These are phyloP conservation scores for Girardia tigrina DNA, from an alignment of 2,888 invertebrate genomes.

Conservation along the genomic window DNA sequence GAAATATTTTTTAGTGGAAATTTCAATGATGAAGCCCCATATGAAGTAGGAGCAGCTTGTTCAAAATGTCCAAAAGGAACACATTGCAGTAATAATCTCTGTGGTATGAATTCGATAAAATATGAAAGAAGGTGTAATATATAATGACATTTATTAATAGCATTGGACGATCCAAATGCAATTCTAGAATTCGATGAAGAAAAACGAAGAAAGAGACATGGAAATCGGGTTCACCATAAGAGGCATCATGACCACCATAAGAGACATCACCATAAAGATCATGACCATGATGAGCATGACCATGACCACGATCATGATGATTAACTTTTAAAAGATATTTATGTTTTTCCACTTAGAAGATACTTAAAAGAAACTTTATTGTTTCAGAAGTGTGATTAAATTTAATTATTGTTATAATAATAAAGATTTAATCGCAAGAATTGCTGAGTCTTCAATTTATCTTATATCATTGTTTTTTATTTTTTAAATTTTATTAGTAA, in stretches of 20 bases:
- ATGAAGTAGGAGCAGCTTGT: slow-evolving; percentile 3
- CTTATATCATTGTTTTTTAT: too few relatives aligned
- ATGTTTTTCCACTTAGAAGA: too few relatives aligned
- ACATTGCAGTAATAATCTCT: background rate
- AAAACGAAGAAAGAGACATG: slow-evolving; percentile 1
- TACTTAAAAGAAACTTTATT: too few relatives aligned
- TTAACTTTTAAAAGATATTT: too few relatives aligned
- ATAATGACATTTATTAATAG: background rate
- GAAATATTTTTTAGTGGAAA: slow-evolving; percentile 28
- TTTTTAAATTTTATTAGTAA: too few relatives aligned
- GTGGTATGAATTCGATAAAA: background rate
- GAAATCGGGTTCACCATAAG: slow-evolving; percentile 2
- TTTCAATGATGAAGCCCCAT: slow-evolving; percentile 27
- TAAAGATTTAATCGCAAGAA: too few relatives aligned
- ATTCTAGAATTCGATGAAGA: slow-evolving; percentile 10
- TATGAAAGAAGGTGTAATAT: too few relatives aligned
- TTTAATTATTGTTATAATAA: too few relatives aligned
- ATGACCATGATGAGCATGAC: too few relatives aligned
- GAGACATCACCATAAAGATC: background rate
- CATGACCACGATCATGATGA: too few relatives aligned
- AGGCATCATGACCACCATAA: background rate
- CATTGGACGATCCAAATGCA: background rate
- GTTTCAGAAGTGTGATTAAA: too few relatives aligned
- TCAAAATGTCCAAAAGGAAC: slow-evolving; percentile 24
- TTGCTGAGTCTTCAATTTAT: too few relatives aligned